phyloP scores from a whole-genome alignment of 2,797 vertebrate species.

The Eurystomus glaucurus region DNA sequence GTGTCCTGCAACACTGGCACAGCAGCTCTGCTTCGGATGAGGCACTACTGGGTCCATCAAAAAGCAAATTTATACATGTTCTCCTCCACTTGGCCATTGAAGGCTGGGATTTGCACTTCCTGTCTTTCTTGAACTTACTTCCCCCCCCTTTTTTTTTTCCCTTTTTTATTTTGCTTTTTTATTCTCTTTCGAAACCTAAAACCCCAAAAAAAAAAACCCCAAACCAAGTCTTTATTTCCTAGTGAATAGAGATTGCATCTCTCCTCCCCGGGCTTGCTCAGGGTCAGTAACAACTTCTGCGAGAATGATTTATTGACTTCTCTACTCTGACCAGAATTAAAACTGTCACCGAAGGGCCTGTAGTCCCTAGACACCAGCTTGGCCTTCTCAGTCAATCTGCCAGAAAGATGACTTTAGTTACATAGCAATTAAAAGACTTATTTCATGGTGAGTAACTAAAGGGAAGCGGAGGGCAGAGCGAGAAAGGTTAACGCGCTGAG shows the following conservation, averaged over 20 bases:
- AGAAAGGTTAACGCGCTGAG: not conserved
- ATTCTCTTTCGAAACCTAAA: not conserved
- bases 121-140: not conserved
- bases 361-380: slow-evolving; percentile 63
- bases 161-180: not conserved
- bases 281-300: slow-evolving; percentile 71
- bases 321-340: slow-evolving; percentile 74
- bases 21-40: not conserved
- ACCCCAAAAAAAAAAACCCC: not conserved
- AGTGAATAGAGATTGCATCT: slow-evolving; percentile 49
- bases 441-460: slow-evolving; percentile 73
- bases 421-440: slow-evolving; percentile 78
- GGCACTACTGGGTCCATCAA: not conserved
- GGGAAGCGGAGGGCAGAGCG: slow-evolving; percentile 36
- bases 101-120: not conserved
- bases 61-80: not conserved
- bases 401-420: slow-evolving; percentile 71
- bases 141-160: not conserved
- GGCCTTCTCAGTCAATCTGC: slow-evolving; percentile 75
- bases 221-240: slow-evolving; percentile 35
- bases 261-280: slow-evolving; percentile 63
- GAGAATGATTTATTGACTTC: slow-evolving; percentile 81
- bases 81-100: not conserved
- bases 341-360: slow-evolving; percentile 71
- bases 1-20: not conserved